Evolutionary conservation across 2,113 vertebrate species (phyloP).

Genomic region (Caretta caretta): DNA sequence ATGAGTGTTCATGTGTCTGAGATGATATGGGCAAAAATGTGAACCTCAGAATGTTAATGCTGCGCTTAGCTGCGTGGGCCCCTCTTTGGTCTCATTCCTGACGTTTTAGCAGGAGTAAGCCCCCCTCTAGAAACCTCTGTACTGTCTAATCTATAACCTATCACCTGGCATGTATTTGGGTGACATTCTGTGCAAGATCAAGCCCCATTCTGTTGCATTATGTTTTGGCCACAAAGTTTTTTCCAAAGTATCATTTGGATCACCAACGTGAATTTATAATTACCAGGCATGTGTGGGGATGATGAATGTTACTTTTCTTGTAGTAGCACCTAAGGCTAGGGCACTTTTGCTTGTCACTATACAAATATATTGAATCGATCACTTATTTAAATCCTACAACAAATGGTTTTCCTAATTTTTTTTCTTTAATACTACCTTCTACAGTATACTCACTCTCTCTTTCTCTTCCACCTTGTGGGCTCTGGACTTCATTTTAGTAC

Average conservation of each 20-base stretch:
- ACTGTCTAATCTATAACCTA: neutral
- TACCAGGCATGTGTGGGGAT: neutral
- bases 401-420: accelerated
- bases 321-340: neutral
- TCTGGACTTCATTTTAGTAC: neutral
- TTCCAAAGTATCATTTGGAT: neutral
- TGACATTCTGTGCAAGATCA: neutral
- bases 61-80: neutral
- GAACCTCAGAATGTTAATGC: neutral
- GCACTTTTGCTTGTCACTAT: neutral
- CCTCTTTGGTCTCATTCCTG: neutral
- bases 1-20: conserved; percentile 3
- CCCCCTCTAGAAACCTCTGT: neutral
- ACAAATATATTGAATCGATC: neutral
- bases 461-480: no score
- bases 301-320: neutral
- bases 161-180: neutral
- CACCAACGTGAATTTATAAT: neutral
- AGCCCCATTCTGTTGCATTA: accelerated
- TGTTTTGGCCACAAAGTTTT: neutral
- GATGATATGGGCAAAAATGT: conserved; percentile 11
- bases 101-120: neutral
- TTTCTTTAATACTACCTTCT: neutral
- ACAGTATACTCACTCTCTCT: neutral
- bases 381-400: neutral